A percentile compares a stretch with the other conserved stretches of the same genome.
Evolutionary conservation across 2,113 vertebrate species (phyloP).

Genomic region (Archilochus colubris): DNA sequence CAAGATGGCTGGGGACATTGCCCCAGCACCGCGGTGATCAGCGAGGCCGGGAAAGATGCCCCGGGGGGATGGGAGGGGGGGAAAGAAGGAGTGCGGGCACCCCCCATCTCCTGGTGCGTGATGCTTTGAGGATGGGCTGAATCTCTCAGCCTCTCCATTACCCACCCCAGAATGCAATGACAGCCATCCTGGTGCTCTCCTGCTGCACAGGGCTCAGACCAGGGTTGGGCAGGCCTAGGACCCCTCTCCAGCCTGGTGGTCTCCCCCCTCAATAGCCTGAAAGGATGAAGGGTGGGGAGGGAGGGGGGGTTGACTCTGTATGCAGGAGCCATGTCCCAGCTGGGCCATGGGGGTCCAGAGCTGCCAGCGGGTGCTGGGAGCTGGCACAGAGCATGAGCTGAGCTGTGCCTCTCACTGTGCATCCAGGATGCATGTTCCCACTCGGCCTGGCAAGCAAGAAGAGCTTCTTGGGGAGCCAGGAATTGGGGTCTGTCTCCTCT

Average conservation of each 20-base stretch:
- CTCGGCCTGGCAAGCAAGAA: neutral
- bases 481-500: neutral
- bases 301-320: accelerated
- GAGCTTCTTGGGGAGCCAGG: neutral
- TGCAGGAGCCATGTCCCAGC: accelerated
- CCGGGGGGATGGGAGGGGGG: neutral
- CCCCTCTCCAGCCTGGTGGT: neutral
- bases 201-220: neutral
- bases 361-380: neutral
- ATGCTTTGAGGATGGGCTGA: neutral
- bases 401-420: neutral
- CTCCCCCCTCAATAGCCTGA: neutral
- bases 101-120: neutral
- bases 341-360: neutral
- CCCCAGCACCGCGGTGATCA: neutral
- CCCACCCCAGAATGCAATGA: neutral
- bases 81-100: neutral
- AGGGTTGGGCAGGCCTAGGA: neutral
- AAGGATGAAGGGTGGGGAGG: no score
- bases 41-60: neutral
- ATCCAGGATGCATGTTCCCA: neutral
- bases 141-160: neutral
- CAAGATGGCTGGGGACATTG: neutral
- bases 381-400: neutral
- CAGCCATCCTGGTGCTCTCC: neutral